Conservation (phyloP, 2,888 invertebrate genomes). For the Eupithecia dodoneata region DNA sequence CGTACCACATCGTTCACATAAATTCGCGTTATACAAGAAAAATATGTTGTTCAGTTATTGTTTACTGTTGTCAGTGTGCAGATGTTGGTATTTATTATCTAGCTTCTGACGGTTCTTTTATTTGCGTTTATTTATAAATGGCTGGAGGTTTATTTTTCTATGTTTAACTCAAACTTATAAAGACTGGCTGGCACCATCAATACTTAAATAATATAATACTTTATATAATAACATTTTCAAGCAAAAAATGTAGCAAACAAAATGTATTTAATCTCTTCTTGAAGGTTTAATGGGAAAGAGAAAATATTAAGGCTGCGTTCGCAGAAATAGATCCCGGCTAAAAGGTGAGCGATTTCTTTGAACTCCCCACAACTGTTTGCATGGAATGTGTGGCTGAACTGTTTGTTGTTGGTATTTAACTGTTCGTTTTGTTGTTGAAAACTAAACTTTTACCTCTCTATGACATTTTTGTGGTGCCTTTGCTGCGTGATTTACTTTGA, state of each 20-base stretch:
- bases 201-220: too few relatives aligned
- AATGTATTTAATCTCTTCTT: slow-evolving; percentile 8
- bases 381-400: neutral
- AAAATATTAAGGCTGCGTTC: slow-evolving; percentile 5
- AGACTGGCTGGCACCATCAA: too few relatives aligned
- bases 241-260: neutral
- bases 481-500: neutral
- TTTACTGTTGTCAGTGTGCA: slow-evolving; percentile 44
- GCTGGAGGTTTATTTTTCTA: neutral
- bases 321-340: slow-evolving; percentile 21
- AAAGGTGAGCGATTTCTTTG: slow-evolving; percentile 30
- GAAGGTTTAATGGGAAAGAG: slow-evolving; percentile 7
- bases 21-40: slow-evolving; percentile 54
- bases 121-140: neutral
- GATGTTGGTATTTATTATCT: slow-evolving; percentile 4
- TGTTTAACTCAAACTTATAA: neutral
- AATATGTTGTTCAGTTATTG: slow-evolving; percentile 58
- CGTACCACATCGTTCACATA: slow-evolving; percentile 40
- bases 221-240: too few relatives aligned
- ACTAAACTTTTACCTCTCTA: neutral
- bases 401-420: neutral
- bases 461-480: neutral
- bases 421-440: neutral
- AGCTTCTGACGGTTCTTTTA: neutral
- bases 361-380: slow-evolving; percentile 9